Conservation (phyloP, 2,888 invertebrate genomes). For the Celastrina argiolus region DNA sequence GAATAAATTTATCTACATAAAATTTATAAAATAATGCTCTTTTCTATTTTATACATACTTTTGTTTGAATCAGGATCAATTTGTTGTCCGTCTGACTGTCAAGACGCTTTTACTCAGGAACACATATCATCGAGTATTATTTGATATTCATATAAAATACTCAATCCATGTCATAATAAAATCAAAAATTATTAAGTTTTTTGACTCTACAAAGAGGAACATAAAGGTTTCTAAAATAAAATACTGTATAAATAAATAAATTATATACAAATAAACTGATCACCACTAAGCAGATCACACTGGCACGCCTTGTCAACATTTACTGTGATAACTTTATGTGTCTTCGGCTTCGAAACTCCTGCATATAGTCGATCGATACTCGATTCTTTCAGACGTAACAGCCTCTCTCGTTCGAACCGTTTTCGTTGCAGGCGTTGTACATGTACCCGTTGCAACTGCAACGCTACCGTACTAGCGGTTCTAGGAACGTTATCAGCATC, state of each 20-base stretch:
- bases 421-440: conserved; percentile 51
- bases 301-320: neutral
- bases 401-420: conserved; percentile 48
- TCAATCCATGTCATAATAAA: too few relatives aligned
- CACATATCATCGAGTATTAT: too few relatives aligned
- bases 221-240: neutral
- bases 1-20: too few relatives aligned
- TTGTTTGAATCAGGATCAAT: too few relatives aligned
- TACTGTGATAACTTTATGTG: neutral
- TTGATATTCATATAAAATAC: too few relatives aligned
- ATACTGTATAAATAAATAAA: neutral
- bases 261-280: neutral
- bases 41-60: too few relatives aligned
- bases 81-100: too few relatives aligned
- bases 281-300: neutral
- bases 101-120: too few relatives aligned
- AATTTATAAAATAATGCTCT: too few relatives aligned
- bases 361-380: conserved; percentile 48
- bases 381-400: conserved; percentile 42
- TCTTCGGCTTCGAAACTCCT: conserved; percentile 44
- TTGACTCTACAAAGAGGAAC: too few relatives aligned
- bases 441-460: conserved; percentile 53
- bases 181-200: too few relatives aligned
- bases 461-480: conserved; percentile 56
- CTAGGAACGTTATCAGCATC: conserved; percentile 40